These are phyloP conservation scores for Symphodus melops DNA, from an alignment of 2,113 vertebrate species.

Conservation along the genomic window DNA sequence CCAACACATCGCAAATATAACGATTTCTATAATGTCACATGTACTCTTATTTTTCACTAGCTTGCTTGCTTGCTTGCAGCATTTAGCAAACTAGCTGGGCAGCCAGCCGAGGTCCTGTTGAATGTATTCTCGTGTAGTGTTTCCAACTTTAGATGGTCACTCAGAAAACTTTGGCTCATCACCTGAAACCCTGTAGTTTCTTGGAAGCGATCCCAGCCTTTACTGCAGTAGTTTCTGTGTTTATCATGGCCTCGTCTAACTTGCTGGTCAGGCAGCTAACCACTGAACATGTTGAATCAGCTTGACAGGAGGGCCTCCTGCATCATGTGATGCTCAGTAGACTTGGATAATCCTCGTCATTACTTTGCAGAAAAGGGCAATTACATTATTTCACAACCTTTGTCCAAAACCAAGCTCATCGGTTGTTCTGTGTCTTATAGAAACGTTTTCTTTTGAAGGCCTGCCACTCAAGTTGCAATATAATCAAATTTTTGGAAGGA, in stretches of 20 bases:
- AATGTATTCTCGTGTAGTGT: slow-evolving; percentile 6
- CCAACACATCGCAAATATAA: not conserved
- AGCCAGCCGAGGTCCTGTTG: no score
- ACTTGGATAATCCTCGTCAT: slow-evolving; percentile 22
- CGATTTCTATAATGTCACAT: not conserved
- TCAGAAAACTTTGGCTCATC: not conserved
- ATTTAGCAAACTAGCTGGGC: slow-evolving; percentile 1
- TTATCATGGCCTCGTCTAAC: not conserved
- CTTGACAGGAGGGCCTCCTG: slow-evolving; percentile 12
- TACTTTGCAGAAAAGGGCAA: not conserved
- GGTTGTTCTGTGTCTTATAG: not conserved
- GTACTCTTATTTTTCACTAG: not conserved
- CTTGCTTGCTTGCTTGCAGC: not conserved
- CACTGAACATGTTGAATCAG: slow-evolving; percentile 16
- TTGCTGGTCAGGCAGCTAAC: slow-evolving; percentile 29
- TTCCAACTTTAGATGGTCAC: slow-evolving; percentile 23
- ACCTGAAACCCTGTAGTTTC: not conserved
- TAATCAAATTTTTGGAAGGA: no score
- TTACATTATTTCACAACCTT: not conserved
- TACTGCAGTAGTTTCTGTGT: not conserved
- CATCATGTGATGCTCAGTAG: slow-evolving; percentile 51
- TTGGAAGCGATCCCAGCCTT: not conserved
- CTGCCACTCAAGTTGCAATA: not conserved
- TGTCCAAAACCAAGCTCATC: not conserved
- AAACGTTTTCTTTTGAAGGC: not conserved